Evolutionary conservation across 2,797 vertebrate species (phyloP).

Genomic region (Oceanodroma leucorhoa): DNA sequence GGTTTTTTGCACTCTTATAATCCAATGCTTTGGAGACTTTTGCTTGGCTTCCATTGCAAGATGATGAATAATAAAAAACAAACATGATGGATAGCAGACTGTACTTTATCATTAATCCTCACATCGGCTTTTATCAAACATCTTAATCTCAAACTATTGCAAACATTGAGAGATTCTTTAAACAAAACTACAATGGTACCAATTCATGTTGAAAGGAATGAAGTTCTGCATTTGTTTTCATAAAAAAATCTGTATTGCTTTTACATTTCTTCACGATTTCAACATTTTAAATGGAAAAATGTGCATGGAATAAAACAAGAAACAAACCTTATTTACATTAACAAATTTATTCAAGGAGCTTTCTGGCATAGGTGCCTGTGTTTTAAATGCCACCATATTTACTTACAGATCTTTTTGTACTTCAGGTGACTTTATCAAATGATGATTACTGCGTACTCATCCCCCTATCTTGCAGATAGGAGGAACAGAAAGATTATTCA

Average conservation of each 20-base stretch:
- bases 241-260: background rate
- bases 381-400: background rate
- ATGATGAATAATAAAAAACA: background rate
- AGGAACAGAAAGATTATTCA: background rate
- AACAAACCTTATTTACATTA: background rate
- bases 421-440: background rate
- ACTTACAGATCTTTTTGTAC: background rate
- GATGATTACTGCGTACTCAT: background rate
- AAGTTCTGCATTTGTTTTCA: background rate
- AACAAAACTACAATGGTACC: background rate
- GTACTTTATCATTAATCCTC: conserved; percentile 12
- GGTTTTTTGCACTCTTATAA: conserved; percentile 2
- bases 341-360: background rate
- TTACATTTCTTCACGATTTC: background rate
- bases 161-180: background rate
- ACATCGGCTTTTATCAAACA: background rate
- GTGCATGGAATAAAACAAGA: background rate
- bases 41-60: background rate
- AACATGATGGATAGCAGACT: background rate
- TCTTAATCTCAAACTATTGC: conserved; percentile 5
- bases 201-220: background rate
- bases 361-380: background rate
- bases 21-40: background rate
- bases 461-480: background rate
- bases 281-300: background rate